Conservation (phyloP, 2,113 vertebrate species). For the Phylloscopus whistleri region DNA sequence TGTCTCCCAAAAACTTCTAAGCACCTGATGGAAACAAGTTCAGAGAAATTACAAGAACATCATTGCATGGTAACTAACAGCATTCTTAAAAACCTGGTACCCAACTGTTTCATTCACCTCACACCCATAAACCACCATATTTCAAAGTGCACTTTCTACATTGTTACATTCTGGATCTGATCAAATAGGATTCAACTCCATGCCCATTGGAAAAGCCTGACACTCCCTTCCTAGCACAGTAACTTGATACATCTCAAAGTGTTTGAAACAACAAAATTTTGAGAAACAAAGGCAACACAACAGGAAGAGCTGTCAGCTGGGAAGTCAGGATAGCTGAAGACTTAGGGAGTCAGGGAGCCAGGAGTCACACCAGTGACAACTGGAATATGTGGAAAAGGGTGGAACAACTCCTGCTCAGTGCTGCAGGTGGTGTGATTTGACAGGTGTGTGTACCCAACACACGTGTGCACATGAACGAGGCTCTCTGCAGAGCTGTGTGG, state of each 20-base stretch:
- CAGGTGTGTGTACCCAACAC: accelerated
- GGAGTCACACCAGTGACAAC: background rate
- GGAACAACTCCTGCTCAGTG: background rate
- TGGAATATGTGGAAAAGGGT: background rate
- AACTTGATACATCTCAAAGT: background rate
- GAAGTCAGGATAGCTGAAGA: background rate
- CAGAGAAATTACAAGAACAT: background rate
- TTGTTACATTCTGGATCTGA: background rate
- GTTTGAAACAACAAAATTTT: background rate
- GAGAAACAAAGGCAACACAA: background rate
- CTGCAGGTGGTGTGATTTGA: background rate
- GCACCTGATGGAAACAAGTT: background rate
- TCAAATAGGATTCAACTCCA: background rate
- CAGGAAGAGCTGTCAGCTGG: background rate
- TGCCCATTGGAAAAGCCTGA: background rate
- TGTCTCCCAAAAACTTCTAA: background rate
- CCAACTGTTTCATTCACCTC: background rate
- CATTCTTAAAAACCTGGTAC: background rate
- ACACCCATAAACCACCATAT: background rate
- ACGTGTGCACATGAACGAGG: accelerated
- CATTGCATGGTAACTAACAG: background rate
- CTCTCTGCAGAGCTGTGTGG: background rate
- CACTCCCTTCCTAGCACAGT: background rate
- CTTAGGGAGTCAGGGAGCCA: background rate
- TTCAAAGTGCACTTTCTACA: background rate